Evolutionary conservation across 1,140 invertebrate genomes (phyloP).

Genomic region (Chironomus striatipennis): DNA sequence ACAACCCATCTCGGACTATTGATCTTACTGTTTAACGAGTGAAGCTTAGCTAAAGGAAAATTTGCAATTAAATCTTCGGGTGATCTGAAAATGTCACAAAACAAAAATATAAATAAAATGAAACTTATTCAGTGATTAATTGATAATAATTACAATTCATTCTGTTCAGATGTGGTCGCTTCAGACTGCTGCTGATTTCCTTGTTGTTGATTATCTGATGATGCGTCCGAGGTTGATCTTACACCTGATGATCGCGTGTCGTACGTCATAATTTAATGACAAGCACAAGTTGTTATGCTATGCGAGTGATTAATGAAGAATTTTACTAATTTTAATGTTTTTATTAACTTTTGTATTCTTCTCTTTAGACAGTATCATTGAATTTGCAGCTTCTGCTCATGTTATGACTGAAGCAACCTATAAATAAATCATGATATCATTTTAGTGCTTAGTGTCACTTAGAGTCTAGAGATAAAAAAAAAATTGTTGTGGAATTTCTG

Average conservation of each 20-base stretch:
- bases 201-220: neutral
- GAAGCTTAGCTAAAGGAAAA: constrained; percentile 81
- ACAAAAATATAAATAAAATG: neutral
- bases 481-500: too few species aligned
- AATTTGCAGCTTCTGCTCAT: too few species aligned
- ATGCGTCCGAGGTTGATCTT: neutral
- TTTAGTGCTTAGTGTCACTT: too few species aligned
- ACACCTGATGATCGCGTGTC: neutral
- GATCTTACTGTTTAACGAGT: constrained; percentile 89
- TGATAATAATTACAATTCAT: constrained; percentile 6
- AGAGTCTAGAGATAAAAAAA: too few species aligned
- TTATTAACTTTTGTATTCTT: too few species aligned
- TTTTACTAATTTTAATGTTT: too few species aligned
- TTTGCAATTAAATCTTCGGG: constrained; percentile 38
- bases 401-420: too few species aligned
- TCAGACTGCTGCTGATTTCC: neutral
- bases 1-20: constrained; percentile 92
- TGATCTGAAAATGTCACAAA: constrained; percentile 28
- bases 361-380: too few species aligned
- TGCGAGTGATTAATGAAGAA: too few species aligned
- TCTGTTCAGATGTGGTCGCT: neutral
- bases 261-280: neutral
- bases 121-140: neutral
- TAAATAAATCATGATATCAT: too few species aligned
- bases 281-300: too few species aligned